phyloP scores from a whole-genome alignment of 2,113 vertebrate species.

The Rhea pennata region DNA sequence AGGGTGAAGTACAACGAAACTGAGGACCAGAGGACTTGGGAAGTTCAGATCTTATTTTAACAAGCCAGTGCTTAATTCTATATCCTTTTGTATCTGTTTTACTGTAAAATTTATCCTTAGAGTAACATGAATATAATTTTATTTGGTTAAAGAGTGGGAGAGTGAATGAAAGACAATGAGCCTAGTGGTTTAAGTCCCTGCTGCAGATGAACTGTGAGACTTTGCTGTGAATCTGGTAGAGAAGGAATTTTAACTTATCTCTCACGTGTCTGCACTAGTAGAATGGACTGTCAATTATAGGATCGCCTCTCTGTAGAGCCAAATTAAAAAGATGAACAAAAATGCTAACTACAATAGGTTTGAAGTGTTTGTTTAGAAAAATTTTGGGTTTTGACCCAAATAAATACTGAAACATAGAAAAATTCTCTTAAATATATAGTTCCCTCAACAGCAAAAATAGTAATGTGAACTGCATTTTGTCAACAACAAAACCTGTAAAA shows the following conservation, averaged over 20 bases:
- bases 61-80: neutral
- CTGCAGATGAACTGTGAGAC: neutral
- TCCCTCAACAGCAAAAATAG: neutral
- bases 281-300: neutral
- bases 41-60: neutral
- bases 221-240: neutral
- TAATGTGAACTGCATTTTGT: neutral
- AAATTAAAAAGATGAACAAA: neutral
- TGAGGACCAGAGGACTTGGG: neutral
- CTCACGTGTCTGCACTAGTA: neutral
- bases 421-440: neutral
- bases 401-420: neutral
- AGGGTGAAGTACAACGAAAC: neutral
- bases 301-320: neutral
- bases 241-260: neutral
- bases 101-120: neutral
- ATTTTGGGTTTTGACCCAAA: neutral
- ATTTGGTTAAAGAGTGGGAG: neutral
- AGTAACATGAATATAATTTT: neutral
- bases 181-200: neutral
- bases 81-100: neutral
- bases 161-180: neutral
- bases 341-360: neutral
- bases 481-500: neutral
- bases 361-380: neutral